Evolutionary conservation across 2,797 vertebrate genomes (phyloP), one percentile per base, ranked within the genome.

Genomic region (Hydrocynus forskahlii): DNA sequence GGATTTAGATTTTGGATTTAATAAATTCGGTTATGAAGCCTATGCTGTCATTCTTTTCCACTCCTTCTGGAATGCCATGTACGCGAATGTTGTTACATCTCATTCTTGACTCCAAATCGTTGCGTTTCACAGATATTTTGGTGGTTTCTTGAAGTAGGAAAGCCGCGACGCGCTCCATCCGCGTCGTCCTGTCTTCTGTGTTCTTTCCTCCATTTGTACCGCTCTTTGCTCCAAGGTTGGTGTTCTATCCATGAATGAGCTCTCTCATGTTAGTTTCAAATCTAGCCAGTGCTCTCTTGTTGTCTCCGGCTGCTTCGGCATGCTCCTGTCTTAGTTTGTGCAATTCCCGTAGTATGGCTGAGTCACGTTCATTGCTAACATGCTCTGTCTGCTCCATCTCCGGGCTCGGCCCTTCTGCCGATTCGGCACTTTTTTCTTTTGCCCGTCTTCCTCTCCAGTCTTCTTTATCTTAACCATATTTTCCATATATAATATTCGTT

Each of bases 171-270:
- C 40, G 38, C 29, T 82, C 66, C 16, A 76, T 16, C 10, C 17
- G 25, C 0, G 21, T 2, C 9, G 54, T 69, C 13, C 60, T 82
- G 29, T 77, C 73, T 19, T 80, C 80, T 4, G 23, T 50, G 0
- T 79, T 35, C 38, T 85, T 23, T 76, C 57, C 25, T 85, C 84
- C 40, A 75, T 35, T 1, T 76, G 1, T 52, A 12, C 43, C 16
- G 14, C 17, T 21, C 38, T 16, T 40, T 79, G 62, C 19, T 83
- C 71, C 35, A 81, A 23, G 0, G 14, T n/a, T 16, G 62, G 1
- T 5, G 66, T 81, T 78, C 79, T 81, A 13, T 67, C 29, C 25
- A 64, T 21, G 25, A 66, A n/a, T 55, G 78, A 57, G 3, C n/a
- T n/a, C n/a, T n/a, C 66, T 45, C 16, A 82, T 25, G 17, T 57